Evolutionary conservation across 2,113 vertebrate genomes (phyloP).

Genomic region (Chaetorhynchus papuensis): DNA sequence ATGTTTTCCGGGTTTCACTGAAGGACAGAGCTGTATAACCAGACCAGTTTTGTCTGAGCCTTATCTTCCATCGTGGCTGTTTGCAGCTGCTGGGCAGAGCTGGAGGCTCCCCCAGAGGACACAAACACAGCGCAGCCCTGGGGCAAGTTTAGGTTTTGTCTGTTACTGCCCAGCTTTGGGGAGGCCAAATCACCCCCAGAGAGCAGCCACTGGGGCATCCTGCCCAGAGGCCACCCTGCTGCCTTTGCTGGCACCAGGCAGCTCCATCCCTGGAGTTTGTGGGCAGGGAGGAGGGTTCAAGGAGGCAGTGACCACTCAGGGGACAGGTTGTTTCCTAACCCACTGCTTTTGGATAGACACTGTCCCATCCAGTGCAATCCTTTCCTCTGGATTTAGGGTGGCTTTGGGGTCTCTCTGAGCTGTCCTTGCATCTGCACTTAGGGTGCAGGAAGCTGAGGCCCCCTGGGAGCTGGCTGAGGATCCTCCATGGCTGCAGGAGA

Average conservation of each 20-base stretch:
- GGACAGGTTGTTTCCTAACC: background rate
- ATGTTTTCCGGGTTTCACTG: background rate
- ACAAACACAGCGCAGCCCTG: background rate
- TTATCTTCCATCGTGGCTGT: background rate
- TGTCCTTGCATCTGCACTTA: background rate
- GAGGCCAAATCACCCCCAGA: background rate
- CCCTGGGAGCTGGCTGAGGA: background rate
- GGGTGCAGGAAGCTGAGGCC: background rate
- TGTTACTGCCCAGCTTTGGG: background rate
- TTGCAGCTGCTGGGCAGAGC: background rate
- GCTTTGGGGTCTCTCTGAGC: background rate
- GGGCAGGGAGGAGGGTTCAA: background rate
- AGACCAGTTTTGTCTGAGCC: background rate
- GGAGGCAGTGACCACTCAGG: background rate
- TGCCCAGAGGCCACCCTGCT: background rate
- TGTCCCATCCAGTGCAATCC: fast-evolving
- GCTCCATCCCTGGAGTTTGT: background rate
- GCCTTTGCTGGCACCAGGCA: background rate
- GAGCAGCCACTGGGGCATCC: background rate
- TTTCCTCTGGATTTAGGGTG: background rate
- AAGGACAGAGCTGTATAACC: background rate
- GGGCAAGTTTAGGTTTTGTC: background rate
- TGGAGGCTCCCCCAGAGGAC: background rate
- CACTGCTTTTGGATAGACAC: background rate
- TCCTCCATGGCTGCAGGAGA: background rate